Evolutionary conservation across 2,113 vertebrate genomes (phyloP).

Genomic region (Trachemys scripta): DNA sequence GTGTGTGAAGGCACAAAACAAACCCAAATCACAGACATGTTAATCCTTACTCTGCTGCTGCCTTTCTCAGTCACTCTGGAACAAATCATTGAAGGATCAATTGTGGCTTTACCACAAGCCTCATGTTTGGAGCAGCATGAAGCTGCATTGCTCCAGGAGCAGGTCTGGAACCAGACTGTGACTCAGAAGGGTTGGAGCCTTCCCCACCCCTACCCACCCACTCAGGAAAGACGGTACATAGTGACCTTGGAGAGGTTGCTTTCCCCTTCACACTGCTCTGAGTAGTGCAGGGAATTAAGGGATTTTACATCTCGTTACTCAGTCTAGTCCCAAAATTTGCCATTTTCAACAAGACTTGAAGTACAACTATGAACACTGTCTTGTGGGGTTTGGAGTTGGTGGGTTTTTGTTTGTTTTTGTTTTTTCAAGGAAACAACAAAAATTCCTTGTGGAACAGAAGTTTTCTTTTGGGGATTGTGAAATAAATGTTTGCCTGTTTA

Average conservation of each 20-base stretch:
- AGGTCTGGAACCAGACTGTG: background rate
- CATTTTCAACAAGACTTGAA: no score
- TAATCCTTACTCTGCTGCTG: background rate
- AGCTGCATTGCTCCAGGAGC: background rate
- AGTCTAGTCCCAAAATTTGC: background rate
- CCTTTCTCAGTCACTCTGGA: background rate
- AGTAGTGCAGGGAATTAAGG: background rate
- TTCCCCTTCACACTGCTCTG: background rate
- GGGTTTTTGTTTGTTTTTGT: background rate
- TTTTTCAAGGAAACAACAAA: background rate
- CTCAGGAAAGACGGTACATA: background rate
- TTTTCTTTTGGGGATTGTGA: background rate
- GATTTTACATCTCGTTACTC: background rate
- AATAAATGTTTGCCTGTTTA: background rate
- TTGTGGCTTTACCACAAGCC: background rate
- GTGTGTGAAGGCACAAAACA: background rate
- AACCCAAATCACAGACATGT: background rate
- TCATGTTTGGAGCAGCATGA: background rate
- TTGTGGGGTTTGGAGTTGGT: background rate
- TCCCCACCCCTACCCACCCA: background rate
- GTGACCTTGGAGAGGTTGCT: background rate
- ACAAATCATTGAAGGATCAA: background rate
- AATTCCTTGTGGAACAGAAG: background rate
- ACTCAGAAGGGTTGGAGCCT: background rate
- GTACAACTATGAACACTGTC: background rate